These are phyloP conservation scores for Drosophila anomalipes DNA, from an alignment of 2,888 invertebrate species.

Conservation along the genomic window DNA sequence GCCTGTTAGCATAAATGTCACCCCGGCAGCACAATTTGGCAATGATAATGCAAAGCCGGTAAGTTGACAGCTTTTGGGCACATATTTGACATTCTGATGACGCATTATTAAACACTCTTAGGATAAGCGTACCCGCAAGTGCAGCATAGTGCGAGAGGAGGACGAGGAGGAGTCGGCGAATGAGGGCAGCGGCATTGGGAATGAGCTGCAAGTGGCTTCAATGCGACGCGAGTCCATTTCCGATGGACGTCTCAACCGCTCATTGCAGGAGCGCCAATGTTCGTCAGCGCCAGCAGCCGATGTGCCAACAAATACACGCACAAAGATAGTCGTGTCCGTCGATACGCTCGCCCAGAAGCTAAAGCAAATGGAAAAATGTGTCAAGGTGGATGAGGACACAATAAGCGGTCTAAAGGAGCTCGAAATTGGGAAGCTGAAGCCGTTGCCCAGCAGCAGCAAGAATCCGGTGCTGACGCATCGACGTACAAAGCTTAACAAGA, in stretches of 20 bases:
- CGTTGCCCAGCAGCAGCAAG: conserved; percentile 79
- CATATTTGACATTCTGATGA: neutral
- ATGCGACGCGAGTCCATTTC: conserved; percentile 91
- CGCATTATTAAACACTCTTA: conserved; percentile 26
- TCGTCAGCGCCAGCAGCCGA: conserved; percentile 68
- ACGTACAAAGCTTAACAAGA: conserved; percentile 90
- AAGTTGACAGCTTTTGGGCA: conserved; percentile 17
- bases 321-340: conserved; percentile 86
- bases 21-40: conserved; percentile 70
- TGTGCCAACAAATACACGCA: conserved; percentile 87
- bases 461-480: conserved; percentile 86
- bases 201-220: conserved; percentile 87
- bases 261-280: conserved; percentile 87
- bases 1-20: conserved; percentile 82
- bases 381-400: conserved; percentile 66
- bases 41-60: conserved; percentile 76
- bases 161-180: conserved; percentile 94
- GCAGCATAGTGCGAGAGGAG: conserved; percentile 96
- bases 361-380: conserved; percentile 76
- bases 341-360: conserved; percentile 79
- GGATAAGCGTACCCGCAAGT: conserved; percentile 90
- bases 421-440: conserved; percentile 83
- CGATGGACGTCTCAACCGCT: conserved; percentile 91
- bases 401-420: conserved; percentile 81
- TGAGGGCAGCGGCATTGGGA: conserved; percentile 86